Conservation (phyloP, 2,113 vertebrate species). For the Bufo gargarizans region DNA sequence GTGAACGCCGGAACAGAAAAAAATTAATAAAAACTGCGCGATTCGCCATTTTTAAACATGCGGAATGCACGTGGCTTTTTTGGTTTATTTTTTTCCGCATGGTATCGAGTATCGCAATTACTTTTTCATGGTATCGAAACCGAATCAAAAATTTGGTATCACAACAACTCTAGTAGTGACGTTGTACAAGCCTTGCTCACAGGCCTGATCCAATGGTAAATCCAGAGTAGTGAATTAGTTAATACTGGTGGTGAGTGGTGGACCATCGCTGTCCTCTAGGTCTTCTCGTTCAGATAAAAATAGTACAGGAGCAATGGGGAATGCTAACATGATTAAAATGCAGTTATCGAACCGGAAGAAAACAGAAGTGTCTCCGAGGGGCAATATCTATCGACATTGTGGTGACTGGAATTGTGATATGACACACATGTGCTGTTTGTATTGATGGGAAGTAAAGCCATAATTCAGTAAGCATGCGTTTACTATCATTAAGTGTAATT, state of each 20-base stretch:
- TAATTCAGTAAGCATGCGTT: slow-evolving; percentile 35
- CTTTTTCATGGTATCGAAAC: too few species aligned
- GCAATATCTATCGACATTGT: slow-evolving; percentile 28
- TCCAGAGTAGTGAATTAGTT: not conserved
- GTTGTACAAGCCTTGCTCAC: too few species aligned
- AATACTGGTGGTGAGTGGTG: not conserved
- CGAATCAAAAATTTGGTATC: too few species aligned
- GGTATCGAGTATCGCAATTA: too few species aligned
- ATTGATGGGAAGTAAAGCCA: slow-evolving; percentile 30
- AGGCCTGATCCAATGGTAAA: not conserved
- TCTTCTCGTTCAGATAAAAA: slow-evolving; percentile 5
- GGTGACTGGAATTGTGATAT: slow-evolving; percentile 25
- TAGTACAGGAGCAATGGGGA: slow-evolving; percentile 9
- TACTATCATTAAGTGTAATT: slow-evolving; percentile 50
- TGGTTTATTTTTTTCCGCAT: too few species aligned
- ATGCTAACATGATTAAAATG: slow-evolving; percentile 37
- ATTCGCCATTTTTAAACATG: too few species aligned
- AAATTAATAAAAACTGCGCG: too few species aligned
- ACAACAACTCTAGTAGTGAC: too few species aligned
- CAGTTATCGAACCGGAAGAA: slow-evolving; percentile 28
- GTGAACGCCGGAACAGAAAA: too few species aligned
- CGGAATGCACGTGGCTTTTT: too few species aligned
- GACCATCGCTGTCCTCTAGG: not conserved
- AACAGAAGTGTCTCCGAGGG: slow-evolving; percentile 30
- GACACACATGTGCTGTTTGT: slow-evolving; percentile 30